A percentile compares a stretch with the other conserved stretches of the same genome.
phyloP scores from a whole-genome alignment of 1,140 invertebrate genomes.

The Dolichoris vasculosae region DNA sequence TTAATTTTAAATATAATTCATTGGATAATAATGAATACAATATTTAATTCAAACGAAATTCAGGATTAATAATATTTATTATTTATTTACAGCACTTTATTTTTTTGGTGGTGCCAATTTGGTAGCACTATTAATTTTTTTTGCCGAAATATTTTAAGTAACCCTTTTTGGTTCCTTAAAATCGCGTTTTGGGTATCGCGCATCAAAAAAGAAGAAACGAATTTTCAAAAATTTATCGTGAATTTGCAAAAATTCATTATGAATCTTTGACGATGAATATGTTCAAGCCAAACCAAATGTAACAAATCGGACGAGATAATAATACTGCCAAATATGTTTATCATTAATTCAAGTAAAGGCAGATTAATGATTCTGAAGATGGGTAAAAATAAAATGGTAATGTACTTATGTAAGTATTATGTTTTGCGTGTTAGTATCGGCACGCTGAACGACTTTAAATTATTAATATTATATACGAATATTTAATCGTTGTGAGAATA shows the following conservation, averaged over 20 bases:
- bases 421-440: slow-evolving; percentile 73
- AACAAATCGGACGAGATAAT: slow-evolving; percentile 9
- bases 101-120: slow-evolving; percentile 7
- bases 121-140: slow-evolving; percentile 26
- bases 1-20: slow-evolving; percentile 16
- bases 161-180: slow-evolving; percentile 35
- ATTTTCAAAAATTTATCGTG: slow-evolving; percentile 38
- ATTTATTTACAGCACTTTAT: slow-evolving; percentile 12
- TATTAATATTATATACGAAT: slow-evolving; percentile 45
- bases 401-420: slow-evolving; percentile 66
- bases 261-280: slow-evolving; percentile 17
- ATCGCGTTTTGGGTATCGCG: slow-evolving; percentile 32
- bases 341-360: slow-evolving; percentile 47
- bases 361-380: slow-evolving; percentile 37
- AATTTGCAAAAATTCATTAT: slow-evolving; percentile 43
- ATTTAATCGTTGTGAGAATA: slow-evolving; percentile 42
- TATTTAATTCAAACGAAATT: slow-evolving; percentile 10
- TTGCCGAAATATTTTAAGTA: background rate
- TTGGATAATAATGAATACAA: slow-evolving; percentile 3
- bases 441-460: slow-evolving; percentile 61
- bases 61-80: slow-evolving; percentile 18
- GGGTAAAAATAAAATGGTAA: slow-evolving; percentile 49
- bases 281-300: background rate
- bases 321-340: slow-evolving; percentile 25
- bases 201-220: slow-evolving; percentile 12